Base-by-base conservation (phyloP, 2,113 vertebrate species). In the Morone saxatilis region DNA sequence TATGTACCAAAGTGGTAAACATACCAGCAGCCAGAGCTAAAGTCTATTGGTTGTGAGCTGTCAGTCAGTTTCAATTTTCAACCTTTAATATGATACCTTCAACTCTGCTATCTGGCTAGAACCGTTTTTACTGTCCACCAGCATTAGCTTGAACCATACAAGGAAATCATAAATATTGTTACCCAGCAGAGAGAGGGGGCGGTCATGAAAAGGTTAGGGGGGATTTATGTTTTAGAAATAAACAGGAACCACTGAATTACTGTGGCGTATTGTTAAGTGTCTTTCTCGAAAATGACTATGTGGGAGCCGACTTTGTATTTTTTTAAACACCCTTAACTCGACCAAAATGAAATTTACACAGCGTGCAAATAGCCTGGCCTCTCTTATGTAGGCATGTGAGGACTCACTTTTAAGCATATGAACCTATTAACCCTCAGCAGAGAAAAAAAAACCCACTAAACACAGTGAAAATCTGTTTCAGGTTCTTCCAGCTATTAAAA, bases 91-190 rank as follows among this genome's bases (percentile, higher is more conserved):
- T 81, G 54, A 89, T 40, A 74, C 76, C 56, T 62, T 69, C 25
- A 86, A 47, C 73, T 38, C 5, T 36, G 48, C 78, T 47, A 6
- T 47, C 11, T 41, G 36, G 36, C 78, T 72, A 22, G 13, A 70
- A 11, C 16, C 50, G 8, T 19, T 16, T 81, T 60, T 43, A 45
- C 56, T 48, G 41, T 41, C 6, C 4, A n/a, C 69, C 25, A 43
- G 36, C 61, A 51, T 69, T 38, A 71, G 57, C 56, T 47, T 5
- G 22, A 78, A 71, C 48, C 61, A 51, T 19, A 61, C 45, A 19
- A 68, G 79, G 75, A 92, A 87, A 85, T 70, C 53, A 77, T 82
- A 13, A 78, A 78, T 88, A 68, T 4, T n/a, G 25, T 25, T 36
- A 36, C 5, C 22, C 6, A 61, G 20, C 14, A 6, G 25, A 63